Conservation (phyloP, 2,113 vertebrate genomes). For the Calidris pygmaea region DNA sequence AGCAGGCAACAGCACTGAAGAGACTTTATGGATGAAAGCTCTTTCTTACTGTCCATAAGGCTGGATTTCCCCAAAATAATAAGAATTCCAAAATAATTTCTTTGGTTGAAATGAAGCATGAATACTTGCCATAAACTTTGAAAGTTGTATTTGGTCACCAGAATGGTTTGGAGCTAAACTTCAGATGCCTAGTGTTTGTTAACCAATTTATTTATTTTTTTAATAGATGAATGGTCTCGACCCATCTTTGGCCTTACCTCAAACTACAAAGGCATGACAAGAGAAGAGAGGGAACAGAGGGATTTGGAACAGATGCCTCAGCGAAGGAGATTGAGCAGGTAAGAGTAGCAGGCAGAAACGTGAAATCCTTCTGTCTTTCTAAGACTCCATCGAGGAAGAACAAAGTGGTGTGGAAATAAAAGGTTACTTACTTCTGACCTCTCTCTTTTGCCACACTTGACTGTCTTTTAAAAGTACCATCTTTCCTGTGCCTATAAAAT, state of each 20-base stretch:
- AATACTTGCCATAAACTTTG: not conserved
- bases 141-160: not conserved
- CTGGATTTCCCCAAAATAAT: not conserved
- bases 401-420: not conserved
- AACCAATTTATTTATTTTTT: not conserved
- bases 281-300: slow-evolving; percentile 95
- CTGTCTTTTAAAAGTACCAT: not conserved
- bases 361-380: not conserved
- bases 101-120: not conserved
- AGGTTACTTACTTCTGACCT: not conserved
- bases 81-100: not conserved
- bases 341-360: not conserved
- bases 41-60: not conserved
- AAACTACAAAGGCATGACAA: slow-evolving; percentile 98
- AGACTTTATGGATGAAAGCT: not conserved
- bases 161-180: not conserved
- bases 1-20: not conserved
- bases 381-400: not conserved
- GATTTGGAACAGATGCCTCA: slow-evolving; percentile 97
- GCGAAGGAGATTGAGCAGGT: slow-evolving; percentile 89
- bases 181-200: not conserved
- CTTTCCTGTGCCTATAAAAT: not conserved
- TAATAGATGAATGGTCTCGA: slow-evolving; percentile 94
- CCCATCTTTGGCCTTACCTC: slow-evolving; percentile 97
- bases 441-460: not conserved